These are phyloP conservation scores for Sandelia bainsii DNA, from an alignment of 2,797 vertebrate species.

Conservation along the genomic window DNA sequence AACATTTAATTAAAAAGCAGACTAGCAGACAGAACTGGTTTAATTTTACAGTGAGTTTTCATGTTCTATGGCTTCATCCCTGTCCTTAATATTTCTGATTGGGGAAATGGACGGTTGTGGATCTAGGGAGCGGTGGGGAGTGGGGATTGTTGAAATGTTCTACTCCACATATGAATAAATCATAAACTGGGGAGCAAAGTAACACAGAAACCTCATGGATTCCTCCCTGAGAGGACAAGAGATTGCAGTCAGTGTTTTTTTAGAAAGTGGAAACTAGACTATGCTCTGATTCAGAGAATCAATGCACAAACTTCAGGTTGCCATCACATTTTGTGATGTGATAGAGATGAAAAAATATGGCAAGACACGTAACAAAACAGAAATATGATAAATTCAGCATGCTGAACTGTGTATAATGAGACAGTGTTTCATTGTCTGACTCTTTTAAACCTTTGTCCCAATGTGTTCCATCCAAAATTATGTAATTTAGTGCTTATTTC, in stretches of 20 bases:
- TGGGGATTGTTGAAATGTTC: constrained; percentile 59
- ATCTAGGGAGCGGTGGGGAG: constrained; percentile 16
- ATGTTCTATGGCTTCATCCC: constrained; percentile 31
- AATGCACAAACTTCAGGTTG: constrained; percentile 8
- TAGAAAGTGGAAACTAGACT: constrained; percentile 37
- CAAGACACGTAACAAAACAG: constrained; percentile 12
- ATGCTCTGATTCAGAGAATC: constrained; percentile 44
- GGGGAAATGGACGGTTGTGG: constrained; percentile 54
- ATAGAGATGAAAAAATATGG: constrained; percentile 17
- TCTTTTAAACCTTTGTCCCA: no score
- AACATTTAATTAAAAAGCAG: constrained; percentile 28
- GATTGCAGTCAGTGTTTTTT: constrained; percentile 41
- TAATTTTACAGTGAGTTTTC: constrained; percentile 36
- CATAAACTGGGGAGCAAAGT: constrained; percentile 64
- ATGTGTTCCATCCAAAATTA: not conserved
- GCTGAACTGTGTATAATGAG: not conserved
- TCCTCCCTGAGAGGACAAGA: constrained; percentile 58
- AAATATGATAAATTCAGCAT: not conserved
- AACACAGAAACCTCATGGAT: constrained; percentile 66
- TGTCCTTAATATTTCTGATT: constrained; percentile 61
- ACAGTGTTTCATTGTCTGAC: not conserved
- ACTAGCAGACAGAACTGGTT: constrained; percentile 22
- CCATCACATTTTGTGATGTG: constrained; percentile 6
- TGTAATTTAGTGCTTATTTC: not conserved
- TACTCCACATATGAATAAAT: constrained; percentile 77